These are phyloP conservation scores for Paradoxurus hermaphroditus DNA, from an alignment of 2,113 vertebrate species.

Conservation along the genomic window DNA sequence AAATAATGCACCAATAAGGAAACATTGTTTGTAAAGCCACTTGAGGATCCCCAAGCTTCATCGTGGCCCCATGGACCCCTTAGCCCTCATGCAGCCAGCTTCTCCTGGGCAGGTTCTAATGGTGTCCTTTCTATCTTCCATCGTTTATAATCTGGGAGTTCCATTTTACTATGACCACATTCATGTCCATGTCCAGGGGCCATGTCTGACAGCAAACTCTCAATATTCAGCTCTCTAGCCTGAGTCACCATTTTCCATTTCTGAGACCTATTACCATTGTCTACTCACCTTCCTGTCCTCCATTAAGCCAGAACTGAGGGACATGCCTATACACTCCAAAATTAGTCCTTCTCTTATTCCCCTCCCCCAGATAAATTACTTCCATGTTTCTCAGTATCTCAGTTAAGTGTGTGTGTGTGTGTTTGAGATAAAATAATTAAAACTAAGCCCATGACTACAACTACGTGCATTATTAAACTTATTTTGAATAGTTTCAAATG, in stretches of 20 bases:
- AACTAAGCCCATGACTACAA: neutral
- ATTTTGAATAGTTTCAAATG: neutral
- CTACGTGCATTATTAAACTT: neutral
- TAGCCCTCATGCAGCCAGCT: slow-evolving; percentile 86
- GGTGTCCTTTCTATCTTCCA: slow-evolving; percentile 93
- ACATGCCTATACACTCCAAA: neutral
- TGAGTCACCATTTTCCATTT: neutral
- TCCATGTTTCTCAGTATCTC: neutral
- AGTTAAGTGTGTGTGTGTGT: neutral
- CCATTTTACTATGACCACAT: slow-evolving; percentile 86
- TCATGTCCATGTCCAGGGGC: slow-evolving; percentile 39
- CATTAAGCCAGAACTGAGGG: neutral
- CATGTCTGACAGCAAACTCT: slow-evolving; percentile 69
- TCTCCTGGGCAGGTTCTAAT: slow-evolving; percentile 86
- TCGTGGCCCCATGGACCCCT: slow-evolving; percentile 91
- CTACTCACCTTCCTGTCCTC: neutral
- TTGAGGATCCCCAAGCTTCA: slow-evolving; percentile 91
- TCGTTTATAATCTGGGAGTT: slow-evolving; percentile 88
- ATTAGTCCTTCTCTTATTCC: neutral
- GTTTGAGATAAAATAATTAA: neutral
- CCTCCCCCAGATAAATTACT: neutral
- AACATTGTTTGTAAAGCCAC: slow-evolving; percentile 83
- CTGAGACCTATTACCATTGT: neutral
- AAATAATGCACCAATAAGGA: slow-evolving; percentile 81
- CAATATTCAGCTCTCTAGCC: neutral